phyloP scores from a whole-genome alignment of 2,888 invertebrate species.

The Tipula vernalis region DNA sequence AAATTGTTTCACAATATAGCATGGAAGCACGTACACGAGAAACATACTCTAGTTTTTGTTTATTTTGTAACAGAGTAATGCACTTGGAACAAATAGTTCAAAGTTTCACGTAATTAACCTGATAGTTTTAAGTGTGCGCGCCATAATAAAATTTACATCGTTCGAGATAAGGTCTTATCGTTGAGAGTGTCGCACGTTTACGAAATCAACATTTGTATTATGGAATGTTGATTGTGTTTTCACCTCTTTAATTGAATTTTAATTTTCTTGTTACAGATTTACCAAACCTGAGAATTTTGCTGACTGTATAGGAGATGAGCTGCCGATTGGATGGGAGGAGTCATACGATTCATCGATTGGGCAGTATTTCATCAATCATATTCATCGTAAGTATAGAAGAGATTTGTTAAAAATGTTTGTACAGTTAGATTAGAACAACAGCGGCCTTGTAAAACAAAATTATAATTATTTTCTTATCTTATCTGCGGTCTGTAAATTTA shows the following conservation, averaged over 20 bases:
- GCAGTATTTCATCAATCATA: conserved; percentile 93
- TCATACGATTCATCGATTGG: conserved; percentile 89
- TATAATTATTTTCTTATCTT: background rate
- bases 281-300: conserved; percentile 96
- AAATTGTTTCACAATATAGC: background rate
- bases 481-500: background rate
- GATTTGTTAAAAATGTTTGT: background rate
- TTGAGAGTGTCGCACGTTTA: background rate
- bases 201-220: background rate
- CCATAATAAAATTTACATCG: background rate
- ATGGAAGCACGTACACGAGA: background rate
- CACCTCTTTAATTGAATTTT: background rate
- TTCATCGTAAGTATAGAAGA: conserved; percentile 64
- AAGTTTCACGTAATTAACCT: background rate
- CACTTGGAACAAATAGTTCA: conserved; percentile 4
- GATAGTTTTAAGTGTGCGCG: background rate
- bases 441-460: background rate
- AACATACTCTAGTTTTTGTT: background rate
- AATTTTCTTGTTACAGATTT: conserved; percentile 57
- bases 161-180: background rate
- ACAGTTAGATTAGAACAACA: background rate
- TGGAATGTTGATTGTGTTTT: background rate
- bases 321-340: conserved; percentile 96
- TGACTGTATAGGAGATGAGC: conserved; percentile 94
- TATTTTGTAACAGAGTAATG: background rate